Base-by-base conservation (phyloP, 1,140 invertebrate genomes). In the Chironomus striatipennis region DNA sequence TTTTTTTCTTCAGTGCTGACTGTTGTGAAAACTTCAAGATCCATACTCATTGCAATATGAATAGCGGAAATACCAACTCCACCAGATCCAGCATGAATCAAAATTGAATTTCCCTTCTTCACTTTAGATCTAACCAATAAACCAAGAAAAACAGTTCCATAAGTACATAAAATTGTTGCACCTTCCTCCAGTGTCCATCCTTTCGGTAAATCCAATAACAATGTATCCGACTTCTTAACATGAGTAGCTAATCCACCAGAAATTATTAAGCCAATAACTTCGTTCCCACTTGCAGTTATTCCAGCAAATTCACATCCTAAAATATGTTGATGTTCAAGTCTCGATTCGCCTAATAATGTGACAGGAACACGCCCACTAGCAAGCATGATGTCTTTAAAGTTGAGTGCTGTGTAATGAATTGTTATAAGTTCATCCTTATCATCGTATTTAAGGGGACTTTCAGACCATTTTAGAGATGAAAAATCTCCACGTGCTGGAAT, bases 51-150 rank as follows among this genome's bases (percentile, higher is more conserved):
- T 6, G 88, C 88, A 34, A 92, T 85, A 42, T 87, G 84, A 77
- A 93, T 91, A n/a, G 89, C 88, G 20, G 90, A 90, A 80, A 90
- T 89, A 5, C 91, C 91, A 20, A 93, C 88, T 74, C 90, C 90
- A 42, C 91, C 91, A 77, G 87, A 87, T 10, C 90, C 91, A 65
- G 90, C 87, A 79, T 93, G 91, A 75, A 93, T 90, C 6, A 92
- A 82, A 21, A 92, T 78, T 21, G 77, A 82, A 75, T 88, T 85
- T 2, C 87, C 86, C 18, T 93, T 83, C 78, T 93, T 88, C 0
- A 93, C 15, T 96, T 83, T n/a, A 91, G 89, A 80, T 93, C 80
- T 64, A 78, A 79, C 1, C 79, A 80, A 79, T 6, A 91, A 80
- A 17, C 86, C 86, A 80, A 89, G 89, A 79, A 88, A 90, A 7